These are phyloP conservation scores for Myotis myotis DNA, from an alignment of 2,797 vertebrate species.

Conservation along the genomic window DNA sequence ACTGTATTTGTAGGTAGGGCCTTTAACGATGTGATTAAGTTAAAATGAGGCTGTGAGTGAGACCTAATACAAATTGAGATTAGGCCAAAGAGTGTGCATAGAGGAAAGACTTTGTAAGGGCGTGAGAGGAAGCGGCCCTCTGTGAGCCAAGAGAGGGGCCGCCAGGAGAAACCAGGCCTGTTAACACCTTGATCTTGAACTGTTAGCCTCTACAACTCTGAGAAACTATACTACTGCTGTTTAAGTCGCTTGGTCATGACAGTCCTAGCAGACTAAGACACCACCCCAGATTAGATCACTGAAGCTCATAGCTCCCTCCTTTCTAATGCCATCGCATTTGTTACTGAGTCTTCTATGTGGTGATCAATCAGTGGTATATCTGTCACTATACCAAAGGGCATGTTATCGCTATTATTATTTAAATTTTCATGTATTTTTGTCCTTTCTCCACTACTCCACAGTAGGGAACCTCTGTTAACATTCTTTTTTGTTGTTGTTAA, in stretches of 20 bases:
- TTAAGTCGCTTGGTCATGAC: not conserved
- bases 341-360: not conserved
- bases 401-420: not conserved
- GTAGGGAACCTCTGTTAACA: not conserved
- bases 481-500: not conserved
- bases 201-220: not conserved
- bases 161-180: not conserved
- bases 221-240: not conserved
- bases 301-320: not conserved
- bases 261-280: not conserved
- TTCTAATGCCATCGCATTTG: not conserved
- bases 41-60: not conserved
- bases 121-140: not conserved
- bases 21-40: not conserved
- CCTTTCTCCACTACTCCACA: not conserved
- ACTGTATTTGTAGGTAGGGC: not conserved
- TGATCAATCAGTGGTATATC: not conserved
- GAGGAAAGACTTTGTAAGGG: not conserved
- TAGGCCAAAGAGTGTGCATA: not conserved
- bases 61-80: not conserved
- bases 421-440: not conserved
- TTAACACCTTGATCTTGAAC: not conserved
- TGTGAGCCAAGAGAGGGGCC: not conserved
- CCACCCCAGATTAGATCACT: too few relatives aligned
- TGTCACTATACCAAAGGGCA: not conserved